These are phyloP conservation scores for Axea sp. DNA, from an alignment of 2,888 invertebrate genomes.

Conservation along the genomic window DNA sequence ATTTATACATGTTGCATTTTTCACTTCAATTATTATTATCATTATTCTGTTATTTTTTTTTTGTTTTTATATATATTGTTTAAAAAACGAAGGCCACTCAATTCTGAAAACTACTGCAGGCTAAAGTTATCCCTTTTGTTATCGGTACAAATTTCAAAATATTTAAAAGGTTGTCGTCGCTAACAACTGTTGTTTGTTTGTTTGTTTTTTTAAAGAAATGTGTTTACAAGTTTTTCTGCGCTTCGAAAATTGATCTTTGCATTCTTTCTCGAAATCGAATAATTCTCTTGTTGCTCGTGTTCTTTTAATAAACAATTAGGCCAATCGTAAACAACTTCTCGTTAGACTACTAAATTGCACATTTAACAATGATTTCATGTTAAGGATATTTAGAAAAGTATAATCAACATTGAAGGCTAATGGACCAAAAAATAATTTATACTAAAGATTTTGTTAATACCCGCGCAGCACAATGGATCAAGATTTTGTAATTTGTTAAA, in stretches of 20 bases:
- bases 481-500: too few species aligned
- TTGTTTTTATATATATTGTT: slow-evolving; percentile 19
- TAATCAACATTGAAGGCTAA: background rate
- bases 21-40: background rate
- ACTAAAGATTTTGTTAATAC: too few species aligned
- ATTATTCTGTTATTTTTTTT: slow-evolving; percentile 24
- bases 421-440: background rate
- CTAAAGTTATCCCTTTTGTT: slow-evolving; percentile 58
- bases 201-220: too few species aligned
- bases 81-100: slow-evolving; percentile 72
- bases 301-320: slow-evolving; percentile 23
- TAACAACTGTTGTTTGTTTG: too few species aligned
- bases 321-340: slow-evolving; percentile 12
- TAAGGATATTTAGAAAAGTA: slow-evolving; percentile 17
- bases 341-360: background rate
- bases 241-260: slow-evolving; percentile 22
- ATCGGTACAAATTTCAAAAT: slow-evolving; percentile 46
- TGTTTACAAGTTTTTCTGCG: slow-evolving; percentile 1
- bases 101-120: slow-evolving; percentile 68
- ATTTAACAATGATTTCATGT: background rate
- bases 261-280: slow-evolving; percentile 21
- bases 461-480: too few species aligned
- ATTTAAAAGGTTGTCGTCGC: slow-evolving; percentile 13
- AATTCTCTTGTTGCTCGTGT: slow-evolving; percentile 13
- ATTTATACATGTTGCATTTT: slow-evolving; percentile 58